Evolutionary conservation across 2,888 invertebrate genomes (phyloP).

Genomic region (Eustalomyia histrio): DNA sequence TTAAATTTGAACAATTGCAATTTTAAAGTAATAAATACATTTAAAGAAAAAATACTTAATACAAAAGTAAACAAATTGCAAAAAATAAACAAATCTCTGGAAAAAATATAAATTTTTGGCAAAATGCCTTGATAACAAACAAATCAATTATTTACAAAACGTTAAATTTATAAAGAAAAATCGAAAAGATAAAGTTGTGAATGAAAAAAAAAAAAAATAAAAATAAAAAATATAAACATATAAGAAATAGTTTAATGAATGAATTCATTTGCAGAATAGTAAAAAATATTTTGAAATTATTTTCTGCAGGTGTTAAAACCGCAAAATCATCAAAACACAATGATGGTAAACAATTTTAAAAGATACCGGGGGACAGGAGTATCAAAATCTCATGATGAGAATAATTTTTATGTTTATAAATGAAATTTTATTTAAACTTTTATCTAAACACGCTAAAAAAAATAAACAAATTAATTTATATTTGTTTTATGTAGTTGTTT

Average conservation of each 20-base stretch:
- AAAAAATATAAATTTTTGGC: slow-evolving; percentile 20
- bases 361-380: too few relatives aligned
- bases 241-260: too few relatives aligned
- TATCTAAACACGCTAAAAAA: not conserved
- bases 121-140: slow-evolving; percentile 41
- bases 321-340: not conserved
- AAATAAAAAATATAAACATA: too few relatives aligned
- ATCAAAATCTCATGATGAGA: not conserved
- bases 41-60: not conserved
- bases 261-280: not conserved
- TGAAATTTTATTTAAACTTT: not conserved
- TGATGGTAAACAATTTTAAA: too few relatives aligned
- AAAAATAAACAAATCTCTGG: slow-evolving; percentile 13
- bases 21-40: not conserved
- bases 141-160: slow-evolving; percentile 40
- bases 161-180: slow-evolving; percentile 1
- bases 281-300: not conserved
- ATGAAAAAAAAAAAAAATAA: slow-evolving; percentile 1
- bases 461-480: not conserved
- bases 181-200: slow-evolving; percentile 3
- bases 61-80: slow-evolving; percentile 18
- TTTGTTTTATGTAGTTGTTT: not conserved
- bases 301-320: not conserved
- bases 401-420: too few relatives aligned
- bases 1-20: slow-evolving; percentile 4